A percentile compares a stretch with the other conserved stretches of the same genome.
Conservation (phyloP, 2,888 invertebrate species). For the Masnerella sp. region DNA sequence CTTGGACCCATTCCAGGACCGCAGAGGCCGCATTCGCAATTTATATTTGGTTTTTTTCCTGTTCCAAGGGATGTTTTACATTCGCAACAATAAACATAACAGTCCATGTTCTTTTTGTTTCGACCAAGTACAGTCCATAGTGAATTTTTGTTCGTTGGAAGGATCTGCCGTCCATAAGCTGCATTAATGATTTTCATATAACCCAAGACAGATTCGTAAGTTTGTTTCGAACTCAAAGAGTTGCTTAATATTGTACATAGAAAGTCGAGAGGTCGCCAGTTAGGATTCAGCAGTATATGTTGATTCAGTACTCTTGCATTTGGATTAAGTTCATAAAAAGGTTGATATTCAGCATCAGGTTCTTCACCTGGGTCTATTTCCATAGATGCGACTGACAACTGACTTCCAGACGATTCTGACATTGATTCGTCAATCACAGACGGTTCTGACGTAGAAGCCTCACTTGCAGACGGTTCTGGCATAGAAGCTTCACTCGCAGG, state of each 20-base stretch:
- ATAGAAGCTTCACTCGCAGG: no score
- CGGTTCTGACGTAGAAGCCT: no score
- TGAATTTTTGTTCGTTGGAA: conserved; percentile 5
- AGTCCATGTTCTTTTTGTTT: conserved; percentile 4
- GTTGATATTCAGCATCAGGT: conserved; percentile 5
- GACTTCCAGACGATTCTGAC: no score
- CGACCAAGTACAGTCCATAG: conserved; percentile 5
- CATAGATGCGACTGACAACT: no score
- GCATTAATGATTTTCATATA: conserved; percentile 7
- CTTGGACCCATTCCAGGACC: neutral
- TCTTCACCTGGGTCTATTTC: neutral
- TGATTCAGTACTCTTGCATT: neutral
- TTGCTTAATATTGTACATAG: conserved; percentile 2
- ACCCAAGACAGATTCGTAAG: conserved; percentile 3
- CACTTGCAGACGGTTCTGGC: no score
- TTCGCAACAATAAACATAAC: conserved; percentile 7
- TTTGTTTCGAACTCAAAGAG: neutral
- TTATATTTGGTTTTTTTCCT: conserved; percentile 6
- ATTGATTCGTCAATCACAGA: no score
- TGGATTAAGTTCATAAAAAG: conserved; percentile 11
- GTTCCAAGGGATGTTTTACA: conserved; percentile 10
- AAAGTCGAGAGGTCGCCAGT: conserved; percentile 19
- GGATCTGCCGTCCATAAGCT: neutral
- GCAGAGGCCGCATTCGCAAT: conserved; percentile 15
- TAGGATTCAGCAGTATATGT: neutral